These are phyloP conservation scores for Anaspis maculata DNA, from an alignment of 2,888 invertebrate genomes.

Conservation along the genomic window DNA sequence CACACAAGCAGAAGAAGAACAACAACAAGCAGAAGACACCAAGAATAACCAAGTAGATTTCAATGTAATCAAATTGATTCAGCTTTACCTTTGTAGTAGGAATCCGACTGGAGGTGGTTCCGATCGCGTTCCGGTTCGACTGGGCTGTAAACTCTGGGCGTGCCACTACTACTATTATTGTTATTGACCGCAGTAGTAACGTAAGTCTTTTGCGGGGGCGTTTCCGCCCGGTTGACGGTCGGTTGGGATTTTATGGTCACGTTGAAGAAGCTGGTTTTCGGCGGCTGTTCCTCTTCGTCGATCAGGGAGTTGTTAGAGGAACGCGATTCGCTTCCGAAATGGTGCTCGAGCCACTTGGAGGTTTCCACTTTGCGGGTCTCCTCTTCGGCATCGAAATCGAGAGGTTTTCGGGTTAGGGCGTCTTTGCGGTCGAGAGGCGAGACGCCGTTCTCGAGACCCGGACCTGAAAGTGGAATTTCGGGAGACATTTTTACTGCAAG, in stretches of 20 bases:
- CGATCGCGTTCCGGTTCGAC: conserved; percentile 44
- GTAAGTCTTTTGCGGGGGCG: conserved; percentile 22
- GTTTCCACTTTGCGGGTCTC: conserved; percentile 84
- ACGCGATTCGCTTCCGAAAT: conserved; percentile 80
- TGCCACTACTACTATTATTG: conserved; percentile 29
- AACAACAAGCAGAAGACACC: too few species aligned
- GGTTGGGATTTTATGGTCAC: conserved; percentile 65
- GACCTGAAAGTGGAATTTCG: too few species aligned
- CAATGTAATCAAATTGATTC: too few species aligned
- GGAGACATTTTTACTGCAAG: too few species aligned
- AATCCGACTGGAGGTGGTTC: conserved; percentile 29
- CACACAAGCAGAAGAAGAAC: too few species aligned
- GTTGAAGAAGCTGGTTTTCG: conserved; percentile 67
- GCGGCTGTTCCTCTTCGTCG: conserved; percentile 54
- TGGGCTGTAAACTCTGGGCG: conserved; percentile 37
- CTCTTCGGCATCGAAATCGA: conserved; percentile 82
- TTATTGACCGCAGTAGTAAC: conserved; percentile 22
- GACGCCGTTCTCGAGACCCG: conserved; percentile 29
- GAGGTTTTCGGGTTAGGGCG: conserved; percentile 68
- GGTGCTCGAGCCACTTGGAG: conserved; percentile 84
- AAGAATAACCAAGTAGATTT: too few species aligned
- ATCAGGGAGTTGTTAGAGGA: conserved; percentile 49
- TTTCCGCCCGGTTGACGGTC: conserved; percentile 38
- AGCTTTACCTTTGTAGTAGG: conserved; percentile 30
- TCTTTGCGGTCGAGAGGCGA: conserved; percentile 63